Evolutionary conservation across 2,113 vertebrate genomes (phyloP), one percentile per base, ranked within the genome.

Genomic region (Eulemur rufifrons): DNA sequence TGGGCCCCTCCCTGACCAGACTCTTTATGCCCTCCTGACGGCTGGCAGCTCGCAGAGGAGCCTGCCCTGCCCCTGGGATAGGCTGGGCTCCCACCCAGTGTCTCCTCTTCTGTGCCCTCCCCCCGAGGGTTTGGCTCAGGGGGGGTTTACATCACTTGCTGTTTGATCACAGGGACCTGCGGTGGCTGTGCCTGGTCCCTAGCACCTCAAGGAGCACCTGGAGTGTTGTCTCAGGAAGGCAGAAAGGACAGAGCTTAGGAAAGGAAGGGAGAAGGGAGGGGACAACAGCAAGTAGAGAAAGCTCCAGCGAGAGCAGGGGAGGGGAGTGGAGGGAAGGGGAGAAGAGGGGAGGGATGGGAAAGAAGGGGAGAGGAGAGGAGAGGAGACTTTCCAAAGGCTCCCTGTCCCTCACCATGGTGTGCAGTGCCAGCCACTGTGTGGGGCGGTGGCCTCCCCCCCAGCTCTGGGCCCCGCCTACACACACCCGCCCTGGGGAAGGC

Each of bases 121-220:
- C 21, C 18, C 66, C 20, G 66, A 71, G 5, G 20, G 39, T 39
- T 21, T 39, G 6, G 20, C 2, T 11, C 68, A 25, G 37, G 69
- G 27, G 39, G 69, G 6, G 42, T 73, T 39, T 42, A 5, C 69
- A 25, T 73, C 6, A 1, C 39, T 23, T 42, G 69, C 69, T 73
- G 69, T 73, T 27, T 73, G 23, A 42, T 73, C 3, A 27, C 69
- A 73, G 39, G 23, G 37, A 42, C 23, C 23, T 73, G 45, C 6
- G 14, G 61, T 5, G 42, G 34, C 37, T 34, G 27, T 3, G 11
- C 37, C 39, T 3, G 1, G 82, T 66, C 61, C 7, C 61, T n/a
- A 23, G 6, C 1, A 6, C 10, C 23, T 2, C 17, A 1, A 1
- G 17, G 42, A 27, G 45, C 6, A 0, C 87, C 45, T 10, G 73